These are phyloP conservation scores for Botia almorhae DNA, from an alignment of 2,797 vertebrate genomes.

Conservation along the genomic window DNA sequence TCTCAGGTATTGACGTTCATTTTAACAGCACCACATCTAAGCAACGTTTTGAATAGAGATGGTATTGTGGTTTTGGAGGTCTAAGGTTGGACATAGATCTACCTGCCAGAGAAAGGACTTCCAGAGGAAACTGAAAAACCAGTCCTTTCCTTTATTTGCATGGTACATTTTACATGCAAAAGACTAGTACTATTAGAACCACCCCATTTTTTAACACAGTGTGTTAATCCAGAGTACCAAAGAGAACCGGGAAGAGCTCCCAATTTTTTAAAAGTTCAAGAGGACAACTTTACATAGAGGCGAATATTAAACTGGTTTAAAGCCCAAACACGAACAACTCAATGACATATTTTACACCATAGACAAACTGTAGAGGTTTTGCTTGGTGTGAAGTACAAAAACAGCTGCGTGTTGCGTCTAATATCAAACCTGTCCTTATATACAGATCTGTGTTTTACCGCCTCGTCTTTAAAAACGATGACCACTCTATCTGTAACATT, in stretches of 20 bases:
- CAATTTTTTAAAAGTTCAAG: not conserved
- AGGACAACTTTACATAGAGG: not conserved
- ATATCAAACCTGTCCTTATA: too few relatives aligned
- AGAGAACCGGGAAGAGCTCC: not conserved
- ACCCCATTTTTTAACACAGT: not conserved
- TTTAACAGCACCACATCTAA: not conserved
- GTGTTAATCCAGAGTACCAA: not conserved
- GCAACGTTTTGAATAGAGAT: slow-evolving; percentile 30
- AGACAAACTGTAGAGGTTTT: too few relatives aligned
- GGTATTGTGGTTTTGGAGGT: slow-evolving; percentile 10
- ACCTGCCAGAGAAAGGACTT: not conserved
- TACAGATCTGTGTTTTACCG: too few relatives aligned
- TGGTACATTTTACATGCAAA: not conserved
- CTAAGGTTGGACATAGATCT: slow-evolving; percentile 9
- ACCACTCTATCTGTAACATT: not conserved
- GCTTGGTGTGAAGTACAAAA: too few relatives aligned
- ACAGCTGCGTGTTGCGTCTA: too few relatives aligned
- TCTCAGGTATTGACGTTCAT: not conserved
- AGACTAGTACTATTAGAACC: not conserved
- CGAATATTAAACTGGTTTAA: too few relatives aligned
- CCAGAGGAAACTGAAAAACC: slow-evolving; percentile 5
- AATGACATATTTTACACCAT: too few relatives aligned
- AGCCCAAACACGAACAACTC: too few relatives aligned
- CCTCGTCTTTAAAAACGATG: too few relatives aligned
- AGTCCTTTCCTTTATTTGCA: slow-evolving; percentile 23